These are phyloP conservation scores for Drosophila prolongata DNA, from an alignment of 2,888 invertebrate genomes.

Conservation along the genomic window DNA sequence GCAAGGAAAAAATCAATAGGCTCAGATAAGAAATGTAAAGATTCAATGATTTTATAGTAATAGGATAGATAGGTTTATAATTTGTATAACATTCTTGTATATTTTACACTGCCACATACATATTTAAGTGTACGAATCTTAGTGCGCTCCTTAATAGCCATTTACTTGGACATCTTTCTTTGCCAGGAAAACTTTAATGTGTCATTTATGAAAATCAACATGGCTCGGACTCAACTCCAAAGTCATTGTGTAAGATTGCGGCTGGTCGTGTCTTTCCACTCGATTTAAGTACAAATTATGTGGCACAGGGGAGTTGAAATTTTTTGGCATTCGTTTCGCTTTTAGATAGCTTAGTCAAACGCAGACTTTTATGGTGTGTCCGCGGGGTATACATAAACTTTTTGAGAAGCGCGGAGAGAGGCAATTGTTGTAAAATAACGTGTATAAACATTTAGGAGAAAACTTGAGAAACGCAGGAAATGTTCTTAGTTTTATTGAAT, in stretches of 20 bases:
- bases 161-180: slow-evolving; percentile 44
- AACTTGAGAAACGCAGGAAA: neutral
- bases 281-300: slow-evolving; percentile 72
- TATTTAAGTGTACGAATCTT: neutral
- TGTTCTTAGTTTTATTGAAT: no score
- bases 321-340: slow-evolving; percentile 39
- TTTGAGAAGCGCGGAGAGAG: slow-evolving; percentile 1
- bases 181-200: slow-evolving; percentile 25
- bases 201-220: slow-evolving; percentile 79
- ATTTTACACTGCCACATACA: neutral
- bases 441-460: neutral
- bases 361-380: slow-evolving; percentile 5
- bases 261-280: slow-evolving; percentile 37
- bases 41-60: neutral
- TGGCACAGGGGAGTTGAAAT: slow-evolving; percentile 63
- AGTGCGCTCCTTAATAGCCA: neutral
- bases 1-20: no score
- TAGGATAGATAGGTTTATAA: no score
- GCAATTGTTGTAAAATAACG: neutral
- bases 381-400: neutral
- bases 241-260: slow-evolving; percentile 10
- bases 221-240: slow-evolving; percentile 33
- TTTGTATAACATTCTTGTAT: no score
- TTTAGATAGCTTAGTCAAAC: slow-evolving; percentile 19
- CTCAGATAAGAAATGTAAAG: no score